A percentile compares a stretch with the other conserved stretches of the same genome.
phyloP scores from a whole-genome alignment of 1,140 invertebrate genomes.

The Dermatophagoides farinae region DNA sequence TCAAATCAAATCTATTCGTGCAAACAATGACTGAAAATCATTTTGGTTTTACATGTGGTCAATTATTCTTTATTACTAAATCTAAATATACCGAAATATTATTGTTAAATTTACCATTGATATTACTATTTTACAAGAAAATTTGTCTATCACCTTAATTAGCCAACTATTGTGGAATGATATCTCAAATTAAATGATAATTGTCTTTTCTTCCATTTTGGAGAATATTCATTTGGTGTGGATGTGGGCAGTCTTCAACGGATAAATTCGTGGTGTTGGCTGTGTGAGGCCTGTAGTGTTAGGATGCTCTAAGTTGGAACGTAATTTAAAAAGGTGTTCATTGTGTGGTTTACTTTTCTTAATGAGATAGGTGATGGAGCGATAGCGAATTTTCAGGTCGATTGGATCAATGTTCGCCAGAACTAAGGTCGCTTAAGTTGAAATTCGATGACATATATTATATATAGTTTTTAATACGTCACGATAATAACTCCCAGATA shows the following conservation, averaged over 20 bases:
- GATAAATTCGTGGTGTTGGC: background rate
- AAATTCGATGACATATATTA: background rate
- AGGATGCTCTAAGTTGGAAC: background rate
- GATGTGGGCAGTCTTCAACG: background rate
- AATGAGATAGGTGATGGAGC: background rate
- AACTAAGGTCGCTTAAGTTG: background rate
- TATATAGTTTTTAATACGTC: background rate
- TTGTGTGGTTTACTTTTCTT: background rate
- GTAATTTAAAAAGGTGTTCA: background rate
- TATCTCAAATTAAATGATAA: too few relatives aligned
- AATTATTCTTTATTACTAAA: too few relatives aligned
- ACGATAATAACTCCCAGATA: constrained; percentile 3
- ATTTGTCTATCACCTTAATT: too few relatives aligned
- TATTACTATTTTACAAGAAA: too few relatives aligned
- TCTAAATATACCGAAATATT: too few relatives aligned
- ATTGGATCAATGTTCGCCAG: background rate
- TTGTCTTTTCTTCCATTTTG: too few relatives aligned
- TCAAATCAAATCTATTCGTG: too few relatives aligned
- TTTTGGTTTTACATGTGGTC: too few relatives aligned
- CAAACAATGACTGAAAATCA: too few relatives aligned
- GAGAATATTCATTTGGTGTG: background rate
- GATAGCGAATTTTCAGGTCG: background rate
- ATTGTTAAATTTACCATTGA: too few relatives aligned
- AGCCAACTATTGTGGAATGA: too few relatives aligned
- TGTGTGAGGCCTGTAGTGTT: background rate